Evolutionary conservation across 2,797 vertebrate genomes (phyloP).

Genomic region (Phoeniculus purpureus): DNA sequence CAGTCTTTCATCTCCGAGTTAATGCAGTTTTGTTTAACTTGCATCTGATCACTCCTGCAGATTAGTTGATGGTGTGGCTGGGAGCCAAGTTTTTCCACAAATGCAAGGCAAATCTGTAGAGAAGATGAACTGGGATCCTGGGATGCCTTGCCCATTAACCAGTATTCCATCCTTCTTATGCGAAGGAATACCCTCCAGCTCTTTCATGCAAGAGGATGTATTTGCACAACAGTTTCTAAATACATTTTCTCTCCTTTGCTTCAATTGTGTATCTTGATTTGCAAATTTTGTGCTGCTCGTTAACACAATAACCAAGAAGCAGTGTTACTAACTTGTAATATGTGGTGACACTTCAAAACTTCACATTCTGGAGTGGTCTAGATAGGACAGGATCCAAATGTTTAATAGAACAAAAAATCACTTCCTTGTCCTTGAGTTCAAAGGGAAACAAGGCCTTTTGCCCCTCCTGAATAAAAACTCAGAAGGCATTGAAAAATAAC

Average conservation of each 20-base stretch:
- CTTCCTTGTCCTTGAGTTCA: not conserved
- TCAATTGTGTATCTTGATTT: not conserved
- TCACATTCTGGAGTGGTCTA: not conserved
- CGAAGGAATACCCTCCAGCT: not conserved
- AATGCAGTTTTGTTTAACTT: conserved; percentile 31
- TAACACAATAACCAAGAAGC: not conserved
- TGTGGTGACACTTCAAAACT: not conserved
- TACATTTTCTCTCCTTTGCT: not conserved
- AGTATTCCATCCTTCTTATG: not conserved
- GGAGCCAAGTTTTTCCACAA: conserved; percentile 13
- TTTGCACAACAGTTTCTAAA: not conserved
- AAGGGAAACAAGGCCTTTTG: conserved; percentile 25
- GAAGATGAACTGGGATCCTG: not conserved
- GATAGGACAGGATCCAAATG: not conserved
- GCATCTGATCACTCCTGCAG: conserved; percentile 13
- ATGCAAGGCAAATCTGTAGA: conserved; percentile 16
- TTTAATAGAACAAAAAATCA: not conserved
- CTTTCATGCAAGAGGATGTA: not conserved
- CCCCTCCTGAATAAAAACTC: not conserved
- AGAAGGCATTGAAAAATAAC: conserved; percentile 7
- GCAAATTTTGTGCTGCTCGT: not conserved
- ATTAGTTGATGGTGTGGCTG: not conserved
- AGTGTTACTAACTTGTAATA: not conserved
- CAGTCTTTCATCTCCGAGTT: conserved; percentile 43
- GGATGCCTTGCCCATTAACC: not conserved